These are phyloP conservation scores for Andricus grossulariae DNA, from an alignment of 1,140 invertebrate genomes.

Conservation along the genomic window DNA sequence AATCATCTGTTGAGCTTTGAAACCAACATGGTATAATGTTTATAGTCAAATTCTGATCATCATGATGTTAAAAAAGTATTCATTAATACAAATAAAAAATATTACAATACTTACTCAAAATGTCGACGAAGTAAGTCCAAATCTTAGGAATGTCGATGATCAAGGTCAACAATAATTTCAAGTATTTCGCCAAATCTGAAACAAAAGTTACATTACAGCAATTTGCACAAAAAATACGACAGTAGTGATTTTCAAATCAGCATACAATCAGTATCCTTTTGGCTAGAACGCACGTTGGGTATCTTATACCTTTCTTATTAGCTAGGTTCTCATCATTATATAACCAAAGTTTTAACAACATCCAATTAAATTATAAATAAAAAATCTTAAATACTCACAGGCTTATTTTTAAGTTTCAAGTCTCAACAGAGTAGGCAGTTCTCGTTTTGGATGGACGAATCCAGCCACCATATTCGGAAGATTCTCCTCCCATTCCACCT, in stretches of 20 bases:
- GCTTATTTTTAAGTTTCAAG: slow-evolving; percentile 76
- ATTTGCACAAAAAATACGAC: background rate
- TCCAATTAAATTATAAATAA: background rate
- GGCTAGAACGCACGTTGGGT: slow-evolving; percentile 57
- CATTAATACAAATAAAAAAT: slow-evolving; percentile 32
- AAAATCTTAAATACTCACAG: slow-evolving; percentile 61
- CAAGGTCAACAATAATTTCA: slow-evolving; percentile 79
- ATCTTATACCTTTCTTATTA: slow-evolving; percentile 54
- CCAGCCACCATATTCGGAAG: slow-evolving; percentile 67
- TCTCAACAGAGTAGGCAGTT: slow-evolving; percentile 72
- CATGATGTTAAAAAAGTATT: slow-evolving; percentile 57
- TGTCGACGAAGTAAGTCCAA: slow-evolving; percentile 82
- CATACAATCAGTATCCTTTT: slow-evolving; percentile 61
- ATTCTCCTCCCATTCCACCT: slow-evolving; percentile 55
- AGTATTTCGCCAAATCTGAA: slow-evolving; percentile 77
- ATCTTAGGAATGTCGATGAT: slow-evolving; percentile 86
- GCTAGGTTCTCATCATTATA: slow-evolving; percentile 46
- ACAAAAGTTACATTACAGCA: slow-evolving; percentile 30
- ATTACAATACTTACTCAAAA: slow-evolving; percentile 75
- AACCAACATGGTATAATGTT: slow-evolving; percentile 62
- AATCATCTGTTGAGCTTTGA: slow-evolving; percentile 71
- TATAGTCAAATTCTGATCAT: slow-evolving; percentile 59
- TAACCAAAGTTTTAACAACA: background rate
- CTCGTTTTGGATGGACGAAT: slow-evolving; percentile 61
- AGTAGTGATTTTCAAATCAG: background rate